Evolutionary conservation across 2,797 vertebrate genomes (phyloP), one percentile per base, ranked within the genome.

Genomic region (Rhynchonycteris naso): DNA sequence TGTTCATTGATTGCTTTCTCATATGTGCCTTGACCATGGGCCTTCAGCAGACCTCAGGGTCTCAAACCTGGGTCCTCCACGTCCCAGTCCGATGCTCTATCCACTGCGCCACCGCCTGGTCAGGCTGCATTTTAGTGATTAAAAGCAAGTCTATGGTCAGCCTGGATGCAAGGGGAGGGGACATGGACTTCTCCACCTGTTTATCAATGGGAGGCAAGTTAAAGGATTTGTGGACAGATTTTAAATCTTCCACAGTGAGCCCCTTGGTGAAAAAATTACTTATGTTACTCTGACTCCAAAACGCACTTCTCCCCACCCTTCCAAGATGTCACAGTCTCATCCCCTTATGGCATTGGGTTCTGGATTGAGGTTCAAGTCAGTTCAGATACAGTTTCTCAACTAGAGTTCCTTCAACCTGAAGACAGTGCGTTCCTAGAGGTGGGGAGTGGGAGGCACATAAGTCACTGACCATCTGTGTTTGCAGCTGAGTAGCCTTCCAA

Each of bases 211-310:
- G 10, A 74, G 5, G 24, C 65, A 1, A 28, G 4, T 24, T 50
- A 50, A 66, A 68, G 47, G 66, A 75, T 84, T 35, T 68, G 38
- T 54, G 56, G 88, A 54, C 12, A n/a, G 63, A 10, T 89, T 86
- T 93, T 74, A 84, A 95, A 83, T 65, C 54, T 50, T 69, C 71
- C 33, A 71, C 38, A 52, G 43, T 50, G 61, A 88, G 22, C 82
- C 22, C 6, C 33, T 58, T 80, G 22, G 19, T 82, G 79, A 63
- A 80, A 88, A 90, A 88, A 79, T 54, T 47, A 84, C 38, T 96
- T 58, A 22, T 7, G 6, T 89, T 90, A 50, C 11, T 74, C 94
- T 93, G 8, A 65, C 38, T 66, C 84, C 85, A 56, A 18, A 88
- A 63, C 52, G 11, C 12, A 50, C 12, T 43, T 69, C 19, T 33